Base-by-base conservation (phyloP, 2,888 invertebrate species). In the Synergus japonicus region DNA sequence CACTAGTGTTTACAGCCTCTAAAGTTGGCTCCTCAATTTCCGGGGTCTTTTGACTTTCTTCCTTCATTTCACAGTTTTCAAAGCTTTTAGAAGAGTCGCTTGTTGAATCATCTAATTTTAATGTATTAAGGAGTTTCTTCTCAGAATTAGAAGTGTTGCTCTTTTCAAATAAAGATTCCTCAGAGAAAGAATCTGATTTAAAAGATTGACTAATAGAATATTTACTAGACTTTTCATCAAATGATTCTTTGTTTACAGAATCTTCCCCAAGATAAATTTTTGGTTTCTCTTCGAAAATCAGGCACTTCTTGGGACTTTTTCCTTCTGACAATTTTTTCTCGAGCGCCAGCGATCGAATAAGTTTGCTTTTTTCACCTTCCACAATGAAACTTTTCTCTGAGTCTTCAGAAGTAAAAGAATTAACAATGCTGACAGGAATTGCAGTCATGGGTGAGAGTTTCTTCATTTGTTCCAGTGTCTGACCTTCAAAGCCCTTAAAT, bases 371-470 rank as follows among this genome's bases (percentile, higher is more conserved):
- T 73, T 54, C 37, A n/a, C 5, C 54, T 49, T 37, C 49, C 54
- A 22, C 15, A 73, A 73, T 73, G 37, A 54, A 54, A 22, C 60
- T 60, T 22, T 54, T 73, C 2, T 29, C 46, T 5, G 69, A 22
- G 46, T 69, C 69, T 22, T 69, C 49, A 29, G 0, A 29, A 15
- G 29, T 18, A 13, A 69, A 22, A 5, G 69, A 69, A 49, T 49
- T 0, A 10, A 73, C 54, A 29, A 54, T 54, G 54, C 54, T 73
- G 10, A 37, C n/a, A 8, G 73, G 73, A 37, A 73, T 37, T 13
- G 73, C 49, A 73, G 73, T 73, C 73, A 73, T 73, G 13, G 73
- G 73, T 41, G 73, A 73, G 5, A 69, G 22, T 69, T 69, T 67
- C 46, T 29, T 46, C 10, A 49, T 22, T 15, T 37, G 4, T 41